Conservation (phyloP, 2,797 vertebrate genomes). For the Mallotus villosus region DNA sequence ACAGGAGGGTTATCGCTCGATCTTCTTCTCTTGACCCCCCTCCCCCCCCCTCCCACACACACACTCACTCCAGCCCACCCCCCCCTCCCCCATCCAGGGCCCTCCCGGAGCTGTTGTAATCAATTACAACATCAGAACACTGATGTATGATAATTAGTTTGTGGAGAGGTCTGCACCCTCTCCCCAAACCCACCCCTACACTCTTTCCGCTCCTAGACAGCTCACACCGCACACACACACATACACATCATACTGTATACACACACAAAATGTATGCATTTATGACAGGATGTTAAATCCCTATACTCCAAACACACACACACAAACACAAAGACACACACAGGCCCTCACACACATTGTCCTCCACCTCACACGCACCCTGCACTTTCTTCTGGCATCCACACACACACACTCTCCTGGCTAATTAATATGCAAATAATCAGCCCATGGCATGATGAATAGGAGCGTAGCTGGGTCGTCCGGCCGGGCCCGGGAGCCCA, state of each 20-base stretch:
- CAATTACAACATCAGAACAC: conserved; percentile 90
- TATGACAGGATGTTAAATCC: not conserved
- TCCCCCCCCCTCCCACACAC: not conserved
- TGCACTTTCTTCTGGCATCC: conserved; percentile 67
- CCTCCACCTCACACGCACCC: conserved; percentile 39
- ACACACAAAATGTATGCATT: not conserved
- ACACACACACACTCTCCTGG: conserved; percentile 82
- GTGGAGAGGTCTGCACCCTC: conserved; percentile 48
- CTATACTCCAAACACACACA: conserved; percentile 57
- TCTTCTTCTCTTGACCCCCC: not conserved
- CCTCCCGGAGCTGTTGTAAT: conserved; percentile 87
- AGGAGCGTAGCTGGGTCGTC: conserved; percentile 79
- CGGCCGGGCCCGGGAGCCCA: conserved; percentile 29
- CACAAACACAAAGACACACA: conserved; percentile 80
- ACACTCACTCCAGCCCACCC: not conserved
- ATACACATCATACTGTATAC: conserved; percentile 56
- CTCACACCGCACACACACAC: conserved; percentile 63
- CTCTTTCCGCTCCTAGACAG: conserved; percentile 33
- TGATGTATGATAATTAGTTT: conserved; percentile 91
- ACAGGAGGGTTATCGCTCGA: not conserved
- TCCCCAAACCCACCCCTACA: conserved; percentile 81
- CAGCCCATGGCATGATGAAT: conserved; percentile 87
- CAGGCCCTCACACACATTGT: not conserved
- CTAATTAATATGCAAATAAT: conserved; percentile 96
- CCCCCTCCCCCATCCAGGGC: conserved; percentile 48